A percentile compares a stretch with the other conserved stretches of the same genome.
Conservation (phyloP, 1,140 invertebrate genomes). For the Bradysia coprophila region DNA sequence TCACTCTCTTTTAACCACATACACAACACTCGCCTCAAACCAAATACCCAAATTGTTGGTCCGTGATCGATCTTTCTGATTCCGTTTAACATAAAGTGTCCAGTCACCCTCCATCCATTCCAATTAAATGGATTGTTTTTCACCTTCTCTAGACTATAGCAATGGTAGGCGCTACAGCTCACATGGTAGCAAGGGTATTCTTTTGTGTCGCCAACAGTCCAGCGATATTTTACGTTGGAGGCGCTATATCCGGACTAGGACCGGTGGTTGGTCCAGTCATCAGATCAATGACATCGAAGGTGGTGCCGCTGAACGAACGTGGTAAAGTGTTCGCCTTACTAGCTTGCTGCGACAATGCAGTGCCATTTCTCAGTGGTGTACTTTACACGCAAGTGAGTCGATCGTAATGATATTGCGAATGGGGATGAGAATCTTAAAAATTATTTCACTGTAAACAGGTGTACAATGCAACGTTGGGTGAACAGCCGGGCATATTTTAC, state of each 20-base stretch:
- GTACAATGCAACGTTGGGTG: constrained; percentile 40
- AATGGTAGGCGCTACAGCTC: constrained; percentile 42
- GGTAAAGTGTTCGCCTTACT: constrained; percentile 57
- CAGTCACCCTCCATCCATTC: constrained; percentile 1
- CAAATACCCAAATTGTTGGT: no score
- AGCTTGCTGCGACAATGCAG: constrained; percentile 55
- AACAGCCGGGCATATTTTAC: constrained; percentile 39
- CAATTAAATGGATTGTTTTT: no score
- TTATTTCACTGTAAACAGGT: constrained; percentile 12
- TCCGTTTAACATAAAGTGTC: no score
- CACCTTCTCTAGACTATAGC: constrained; percentile 45
- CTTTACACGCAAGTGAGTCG: constrained; percentile 35
- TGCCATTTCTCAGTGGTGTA: constrained; percentile 45
- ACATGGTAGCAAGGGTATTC: constrained; percentile 42
- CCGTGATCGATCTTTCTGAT: no score
- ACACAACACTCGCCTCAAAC: no score
- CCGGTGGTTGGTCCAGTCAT: constrained; percentile 53
- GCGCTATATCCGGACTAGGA: constrained; percentile 41
- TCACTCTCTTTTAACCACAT: no score
- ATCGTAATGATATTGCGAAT: not conserved
- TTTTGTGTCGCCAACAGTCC: constrained; percentile 33
- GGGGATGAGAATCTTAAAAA: not conserved
- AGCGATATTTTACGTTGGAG: constrained; percentile 42
- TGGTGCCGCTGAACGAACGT: constrained; percentile 41
- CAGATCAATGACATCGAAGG: constrained; percentile 54